Percentiles rank a stretch among this genome's conserved stretches.
phyloP scores from a whole-genome alignment of 1,140 invertebrate genomes.

The Pogonus chalceus region DNA sequence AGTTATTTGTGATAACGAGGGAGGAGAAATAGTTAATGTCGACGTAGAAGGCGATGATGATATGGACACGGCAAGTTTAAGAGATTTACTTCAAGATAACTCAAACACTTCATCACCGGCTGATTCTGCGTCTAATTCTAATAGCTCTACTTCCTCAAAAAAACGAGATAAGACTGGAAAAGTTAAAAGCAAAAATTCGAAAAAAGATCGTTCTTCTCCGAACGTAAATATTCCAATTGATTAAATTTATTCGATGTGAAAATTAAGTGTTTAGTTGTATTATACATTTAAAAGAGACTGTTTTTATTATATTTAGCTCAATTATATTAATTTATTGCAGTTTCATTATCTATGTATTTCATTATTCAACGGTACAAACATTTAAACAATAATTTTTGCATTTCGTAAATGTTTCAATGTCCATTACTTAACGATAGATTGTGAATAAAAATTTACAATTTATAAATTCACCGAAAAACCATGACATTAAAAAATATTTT shows the following conservation, averaged over 20 bases:
- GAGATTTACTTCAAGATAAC: slow-evolving; percentile 24
- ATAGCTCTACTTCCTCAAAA: slow-evolving; percentile 20
- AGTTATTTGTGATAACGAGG: slow-evolving; percentile 16
- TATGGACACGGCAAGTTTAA: slow-evolving; percentile 22
- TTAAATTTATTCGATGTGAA: background rate
- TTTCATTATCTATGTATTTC: too few species aligned
- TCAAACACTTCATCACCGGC: slow-evolving; percentile 25
- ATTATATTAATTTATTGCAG: too few species aligned
- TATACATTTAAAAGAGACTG: too few species aligned
- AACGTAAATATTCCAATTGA: slow-evolving; percentile 15
- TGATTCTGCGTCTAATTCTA: slow-evolving; percentile 20
- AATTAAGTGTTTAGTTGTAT: too few species aligned
- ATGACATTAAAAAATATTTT: too few species aligned
- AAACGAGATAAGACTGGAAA: slow-evolving; percentile 21
- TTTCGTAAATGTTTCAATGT: too few species aligned
- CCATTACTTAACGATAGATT: too few species aligned
- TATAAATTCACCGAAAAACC: too few species aligned
- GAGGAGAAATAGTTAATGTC: slow-evolving; percentile 20
- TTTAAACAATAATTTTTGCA: too few species aligned
- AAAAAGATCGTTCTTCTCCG: slow-evolving; percentile 24
- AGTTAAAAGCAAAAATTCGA: slow-evolving; percentile 23
- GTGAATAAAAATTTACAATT: too few species aligned
- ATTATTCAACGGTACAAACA: too few species aligned
- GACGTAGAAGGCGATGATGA: slow-evolving; percentile 29
- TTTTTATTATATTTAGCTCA: too few species aligned